Evolutionary conservation across 2,797 vertebrate species (phyloP).

Genomic region (Carapus acus): DNA sequence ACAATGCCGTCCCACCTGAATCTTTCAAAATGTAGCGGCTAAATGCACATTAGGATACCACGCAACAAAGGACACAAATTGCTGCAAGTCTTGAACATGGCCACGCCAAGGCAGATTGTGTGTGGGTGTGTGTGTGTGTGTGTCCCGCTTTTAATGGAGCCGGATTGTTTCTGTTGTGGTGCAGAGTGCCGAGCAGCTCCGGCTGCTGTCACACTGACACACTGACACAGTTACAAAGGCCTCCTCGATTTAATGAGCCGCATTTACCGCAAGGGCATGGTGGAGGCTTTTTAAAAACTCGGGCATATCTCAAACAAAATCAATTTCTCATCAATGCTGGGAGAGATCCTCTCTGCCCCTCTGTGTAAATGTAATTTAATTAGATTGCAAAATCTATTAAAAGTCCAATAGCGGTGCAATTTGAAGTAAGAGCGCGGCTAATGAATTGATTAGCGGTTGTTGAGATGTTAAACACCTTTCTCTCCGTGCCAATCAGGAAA

Average conservation of each 20-base stretch:
- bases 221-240: constrained; percentile 56
- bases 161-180: constrained; percentile 10
- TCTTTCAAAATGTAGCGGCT: constrained; percentile 71
- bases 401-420: constrained; percentile 28
- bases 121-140: constrained; percentile 5
- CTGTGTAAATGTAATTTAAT: constrained; percentile 54
- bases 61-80: not conserved
- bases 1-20: too few relatives aligned
- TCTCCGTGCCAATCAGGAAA: constrained; percentile 16
- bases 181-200: constrained; percentile 1
- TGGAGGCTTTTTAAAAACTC: constrained; percentile 41
- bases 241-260: constrained; percentile 56
- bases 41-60: constrained; percentile 69
- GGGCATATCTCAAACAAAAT: constrained; percentile 37
- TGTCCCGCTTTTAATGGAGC: constrained; percentile 15
- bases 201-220: constrained; percentile 53
- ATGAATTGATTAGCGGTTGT: constrained; percentile 43
- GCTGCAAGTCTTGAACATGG: too few relatives aligned
- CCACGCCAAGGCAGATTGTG: not conserved
- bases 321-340: constrained; percentile 49
- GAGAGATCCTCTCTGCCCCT: constrained; percentile 30
- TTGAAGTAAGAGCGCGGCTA: constrained; percentile 18
- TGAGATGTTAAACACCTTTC: constrained; percentile 8
- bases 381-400: constrained; percentile 55
- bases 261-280: constrained; percentile 42